Base-by-base conservation (phyloP, 2,888 invertebrate genomes). In the Scaptomyza parva region DNA sequence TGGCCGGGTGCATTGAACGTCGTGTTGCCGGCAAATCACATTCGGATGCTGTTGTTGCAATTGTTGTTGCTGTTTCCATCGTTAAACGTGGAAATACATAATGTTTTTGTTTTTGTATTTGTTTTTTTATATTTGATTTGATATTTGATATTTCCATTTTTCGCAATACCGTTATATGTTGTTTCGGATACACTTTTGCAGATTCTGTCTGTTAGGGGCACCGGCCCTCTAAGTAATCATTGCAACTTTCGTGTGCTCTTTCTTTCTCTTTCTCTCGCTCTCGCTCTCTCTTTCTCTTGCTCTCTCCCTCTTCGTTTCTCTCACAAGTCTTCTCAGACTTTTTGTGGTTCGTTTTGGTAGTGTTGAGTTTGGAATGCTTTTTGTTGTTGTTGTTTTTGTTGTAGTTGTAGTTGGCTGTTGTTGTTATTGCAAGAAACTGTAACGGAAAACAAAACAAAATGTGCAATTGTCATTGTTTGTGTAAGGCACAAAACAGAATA, bases 151-250 rank as follows among this genome's bases (percentile, higher is more conserved):
- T 35, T 41, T 60, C 47, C 60, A 59, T 64, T 53, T 54, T 50
- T 63, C 51, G 14, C 8, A 35, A 39, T 62, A 20, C 37, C 47
- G 18, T 47, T n/a, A n/a, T 45, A 4, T 24, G 0, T 18, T 28
- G 9, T 52, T 39, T 28, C 58, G n/a, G 4, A 35, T 52, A n/a
- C 30, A 53, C 37, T 43, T 43, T 47, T 37, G 6, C 28, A 50
- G 62, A 40, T 37, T 54, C n/a, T n/a, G n/a, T 55, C 37, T 40
- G 26, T 37, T 35, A 45, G 33, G 50, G 52, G 54, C 75, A 24
- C 12, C 14, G 20, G 61, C 69, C 62, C 66, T 54, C 70, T 81
- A 82, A 58, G 88, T 80, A 73, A 86, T 82, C 80, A 88, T 78
- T 60, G 59, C 64, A 66, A 44, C 50, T 62, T 20, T 55, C 24